These are phyloP conservation scores for Drosophila sp. DNA, from an alignment of 1,140 invertebrate species.

Conservation along the genomic window DNA sequence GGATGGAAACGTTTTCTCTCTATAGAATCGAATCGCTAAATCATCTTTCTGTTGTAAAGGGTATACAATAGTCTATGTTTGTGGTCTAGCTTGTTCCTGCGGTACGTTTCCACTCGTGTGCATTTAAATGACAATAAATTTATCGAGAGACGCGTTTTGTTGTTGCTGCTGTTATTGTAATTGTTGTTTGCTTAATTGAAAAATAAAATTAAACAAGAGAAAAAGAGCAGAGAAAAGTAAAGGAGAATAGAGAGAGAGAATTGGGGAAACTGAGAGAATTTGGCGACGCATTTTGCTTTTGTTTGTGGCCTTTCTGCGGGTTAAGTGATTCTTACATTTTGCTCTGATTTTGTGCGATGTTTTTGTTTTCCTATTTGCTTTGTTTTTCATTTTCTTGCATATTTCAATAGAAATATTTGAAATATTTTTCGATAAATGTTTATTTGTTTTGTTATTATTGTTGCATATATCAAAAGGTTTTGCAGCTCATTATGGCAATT, in stretches of 20 bases:
- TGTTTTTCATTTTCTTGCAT: background rate
- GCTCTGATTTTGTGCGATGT: slow-evolving; percentile 2
- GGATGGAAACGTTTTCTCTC: no score
- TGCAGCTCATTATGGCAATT: slow-evolving; percentile 11
- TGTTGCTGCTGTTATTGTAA: slow-evolving; percentile 44
- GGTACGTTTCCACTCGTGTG: slow-evolving; percentile 42
- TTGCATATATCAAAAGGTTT: background rate
- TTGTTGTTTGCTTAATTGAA: slow-evolving; percentile 58
- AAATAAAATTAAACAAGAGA: slow-evolving; percentile 56
- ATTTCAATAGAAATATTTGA: slow-evolving; percentile 9
- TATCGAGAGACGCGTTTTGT: slow-evolving; percentile 25
- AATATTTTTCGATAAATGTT: slow-evolving; percentile 6
- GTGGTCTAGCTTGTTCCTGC: background rate
- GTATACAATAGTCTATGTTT: background rate
- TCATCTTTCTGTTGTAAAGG: background rate
- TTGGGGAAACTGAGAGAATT: background rate
- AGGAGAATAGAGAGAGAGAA: slow-evolving; percentile 1
- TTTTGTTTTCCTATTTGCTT: background rate
- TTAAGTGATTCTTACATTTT: slow-evolving; percentile 27
- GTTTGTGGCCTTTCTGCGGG: slow-evolving; percentile 24
- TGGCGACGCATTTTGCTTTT: slow-evolving; percentile 6
- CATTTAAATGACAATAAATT: slow-evolving; percentile 54
- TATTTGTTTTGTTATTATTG: slow-evolving; percentile 9
- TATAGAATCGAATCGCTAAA: no score
- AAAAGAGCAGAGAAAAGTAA: background rate